A percentile compares a stretch with the other conserved stretches of the same genome.
These are phyloP conservation scores for Chlorocebus sabaeus DNA, from an alignment of 2,113 vertebrate genomes.

Conservation along the genomic window DNA sequence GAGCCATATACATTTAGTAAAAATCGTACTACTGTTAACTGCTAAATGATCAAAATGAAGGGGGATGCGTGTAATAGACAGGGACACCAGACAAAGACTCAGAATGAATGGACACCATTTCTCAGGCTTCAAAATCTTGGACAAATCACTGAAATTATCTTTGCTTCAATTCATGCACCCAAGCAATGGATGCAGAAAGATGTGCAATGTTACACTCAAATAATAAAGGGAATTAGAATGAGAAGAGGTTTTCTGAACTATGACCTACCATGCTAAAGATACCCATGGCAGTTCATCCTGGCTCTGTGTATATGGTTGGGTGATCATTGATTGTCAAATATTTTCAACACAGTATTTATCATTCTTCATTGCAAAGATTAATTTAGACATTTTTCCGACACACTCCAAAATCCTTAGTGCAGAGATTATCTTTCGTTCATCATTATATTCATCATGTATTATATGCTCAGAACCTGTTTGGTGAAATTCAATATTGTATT, in stretches of 20 bases:
- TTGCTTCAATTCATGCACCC: neutral
- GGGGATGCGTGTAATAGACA: rapidly evolving
- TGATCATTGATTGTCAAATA: neutral
- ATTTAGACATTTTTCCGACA: neutral
- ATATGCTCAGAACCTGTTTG: neutral
- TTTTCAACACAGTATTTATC: neutral
- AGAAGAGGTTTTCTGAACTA: neutral
- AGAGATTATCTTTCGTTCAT: neutral
- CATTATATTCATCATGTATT: neutral
- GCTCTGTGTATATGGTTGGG: rapidly evolving
- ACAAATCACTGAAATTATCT: neutral
- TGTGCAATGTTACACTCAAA: neutral
- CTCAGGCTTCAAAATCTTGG: neutral
- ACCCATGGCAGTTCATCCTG: no score
- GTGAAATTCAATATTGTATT: neutral
- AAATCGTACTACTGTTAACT: neutral
- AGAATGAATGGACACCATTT: neutral
- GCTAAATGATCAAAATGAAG: neutral
- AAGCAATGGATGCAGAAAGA: neutral
- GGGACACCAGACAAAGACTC: neutral
- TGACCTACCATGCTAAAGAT: neutral
- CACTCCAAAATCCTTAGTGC: neutral
- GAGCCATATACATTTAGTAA: neutral
- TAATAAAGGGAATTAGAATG: neutral
- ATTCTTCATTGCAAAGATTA: neutral